Base-by-base conservation (phyloP, 35 echinoderm and acorn worm species). In the Eucidaris tribuloides region DNA sequence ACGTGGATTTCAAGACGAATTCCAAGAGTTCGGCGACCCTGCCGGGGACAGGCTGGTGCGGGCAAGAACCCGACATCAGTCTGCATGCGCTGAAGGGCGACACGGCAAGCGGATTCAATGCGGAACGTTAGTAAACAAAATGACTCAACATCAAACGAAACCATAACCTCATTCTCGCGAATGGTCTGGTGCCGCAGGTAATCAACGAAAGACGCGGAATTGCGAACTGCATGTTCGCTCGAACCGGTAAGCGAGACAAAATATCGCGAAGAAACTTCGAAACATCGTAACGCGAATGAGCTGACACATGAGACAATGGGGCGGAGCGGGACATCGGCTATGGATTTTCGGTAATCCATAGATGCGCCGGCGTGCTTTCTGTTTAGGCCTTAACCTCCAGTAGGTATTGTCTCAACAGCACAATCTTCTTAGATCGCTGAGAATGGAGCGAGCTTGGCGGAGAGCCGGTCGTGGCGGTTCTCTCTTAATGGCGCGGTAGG, bases 141-240 rank as follows among this genome's bases (percentile, higher is more conserved):
- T n/a, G n/a, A n/a, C n/a, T n/a, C n/a, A n/a, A n/a, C 63, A 68
- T 68, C 63, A 34, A 68, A 68, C 17, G 63, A 68, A 34, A 68
- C 63, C 63, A 68, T 68, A 17, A 68, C 22, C 18, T 68, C 63
- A 24, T 68, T 24, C 19, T 68, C 63, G 36, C 5, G 27, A 32
- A 68, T 34, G 63, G 63, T 68, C 63, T 68, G 3, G 34, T 18
- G 28, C 25, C 63, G 63, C 18, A 68, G 22, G 63, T 32, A 68
- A 68, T 68, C 31, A 3, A 68, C 63, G 36, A 68, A 68, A 2
- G 63, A 33, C 3, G 3, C 63, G 22, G 63, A 68, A 34, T 68
- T 37, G 63, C n/a, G 48, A 52, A 52, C 48, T 11, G 48, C 48
- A 52, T n/a, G 48, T 52, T 52, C 48, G 36, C 17, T 33, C 25